Evolutionary conservation across 2,888 invertebrate species (phyloP).

Genomic region (Synanthedon formicaeformis): DNA sequence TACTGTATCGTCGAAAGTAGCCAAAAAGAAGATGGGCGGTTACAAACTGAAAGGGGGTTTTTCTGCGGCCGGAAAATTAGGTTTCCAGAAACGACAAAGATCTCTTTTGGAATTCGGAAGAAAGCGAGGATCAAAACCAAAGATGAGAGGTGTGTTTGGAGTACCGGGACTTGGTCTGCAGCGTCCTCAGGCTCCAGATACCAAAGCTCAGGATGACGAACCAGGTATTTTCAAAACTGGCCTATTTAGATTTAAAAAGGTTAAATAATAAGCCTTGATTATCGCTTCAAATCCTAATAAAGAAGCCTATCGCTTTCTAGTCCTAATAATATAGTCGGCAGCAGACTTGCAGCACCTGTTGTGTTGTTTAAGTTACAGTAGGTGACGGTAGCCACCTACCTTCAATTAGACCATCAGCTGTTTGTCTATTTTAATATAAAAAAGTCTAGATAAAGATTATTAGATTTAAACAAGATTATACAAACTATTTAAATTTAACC

Average conservation of each 20-base stretch:
- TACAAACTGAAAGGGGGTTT: constrained; percentile 76
- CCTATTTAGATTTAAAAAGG: too few relatives aligned
- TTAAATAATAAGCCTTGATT: neutral
- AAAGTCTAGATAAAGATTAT: too few relatives aligned
- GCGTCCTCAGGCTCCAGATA: constrained; percentile 72
- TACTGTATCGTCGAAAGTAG: constrained; percentile 78
- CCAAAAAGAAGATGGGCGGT: constrained; percentile 80
- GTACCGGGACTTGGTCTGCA: constrained; percentile 83
- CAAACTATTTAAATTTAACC: too few relatives aligned
- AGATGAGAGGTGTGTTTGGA: constrained; percentile 87
- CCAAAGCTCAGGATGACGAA: constrained; percentile 59
- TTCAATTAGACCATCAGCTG: too few relatives aligned
- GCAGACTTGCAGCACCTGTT: too few relatives aligned
- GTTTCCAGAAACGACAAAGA: constrained; percentile 79
- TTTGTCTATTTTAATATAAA: too few relatives aligned
- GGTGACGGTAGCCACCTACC: too few relatives aligned
- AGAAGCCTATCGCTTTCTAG: too few relatives aligned
- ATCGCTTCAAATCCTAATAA: too few relatives aligned
- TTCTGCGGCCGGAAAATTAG: constrained; percentile 75
- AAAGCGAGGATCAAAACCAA: constrained; percentile 88
- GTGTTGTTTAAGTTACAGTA: too few relatives aligned
- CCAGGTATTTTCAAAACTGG: constrained; percentile 33
- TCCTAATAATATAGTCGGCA: too few relatives aligned
- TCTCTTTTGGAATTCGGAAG: constrained; percentile 80
- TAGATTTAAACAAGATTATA: too few relatives aligned